Evolutionary conservation across 2,888 invertebrate genomes (phyloP).

Genomic region (Arrhopalites spinosus): DNA sequence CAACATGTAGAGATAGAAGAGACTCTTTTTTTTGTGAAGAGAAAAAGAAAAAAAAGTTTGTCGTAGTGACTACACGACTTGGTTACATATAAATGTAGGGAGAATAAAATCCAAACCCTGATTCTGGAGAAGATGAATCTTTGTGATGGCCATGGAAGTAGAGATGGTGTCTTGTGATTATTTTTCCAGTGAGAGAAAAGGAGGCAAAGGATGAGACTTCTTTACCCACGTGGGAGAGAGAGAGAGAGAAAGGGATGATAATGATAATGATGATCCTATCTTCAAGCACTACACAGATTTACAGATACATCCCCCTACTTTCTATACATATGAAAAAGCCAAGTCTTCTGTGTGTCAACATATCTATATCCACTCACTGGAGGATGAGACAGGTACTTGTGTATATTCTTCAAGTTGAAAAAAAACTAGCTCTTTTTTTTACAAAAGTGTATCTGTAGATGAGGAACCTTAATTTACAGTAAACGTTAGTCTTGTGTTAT

Average conservation of each 20-base stretch:
- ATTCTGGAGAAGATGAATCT: slow-evolving; percentile 23
- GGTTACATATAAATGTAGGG: background rate
- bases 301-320: background rate
- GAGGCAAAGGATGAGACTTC: no score
- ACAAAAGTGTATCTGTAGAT: background rate
- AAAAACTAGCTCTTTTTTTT: no score
- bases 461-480: slow-evolving; percentile 10
- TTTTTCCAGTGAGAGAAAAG: slow-evolving; percentile 20
- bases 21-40: no score
- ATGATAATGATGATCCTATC: slow-evolving; percentile 24
- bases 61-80: background rate
- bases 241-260: background rate
- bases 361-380: background rate
- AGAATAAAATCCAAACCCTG: background rate
- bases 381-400: no score
- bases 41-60: no score
- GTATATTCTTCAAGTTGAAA: no score
- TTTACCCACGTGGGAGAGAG: background rate
- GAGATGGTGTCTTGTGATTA: slow-evolving; percentile 21
- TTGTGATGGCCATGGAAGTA: slow-evolving; percentile 22
- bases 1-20: no score
- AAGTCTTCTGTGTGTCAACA: background rate
- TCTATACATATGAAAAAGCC: background rate
- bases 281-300: slow-evolving; percentile 17
- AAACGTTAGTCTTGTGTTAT: no score